These are phyloP conservation scores for Pteronotus mesoamericanus DNA, from an alignment of 2,797 vertebrate genomes.

Conservation along the genomic window DNA sequence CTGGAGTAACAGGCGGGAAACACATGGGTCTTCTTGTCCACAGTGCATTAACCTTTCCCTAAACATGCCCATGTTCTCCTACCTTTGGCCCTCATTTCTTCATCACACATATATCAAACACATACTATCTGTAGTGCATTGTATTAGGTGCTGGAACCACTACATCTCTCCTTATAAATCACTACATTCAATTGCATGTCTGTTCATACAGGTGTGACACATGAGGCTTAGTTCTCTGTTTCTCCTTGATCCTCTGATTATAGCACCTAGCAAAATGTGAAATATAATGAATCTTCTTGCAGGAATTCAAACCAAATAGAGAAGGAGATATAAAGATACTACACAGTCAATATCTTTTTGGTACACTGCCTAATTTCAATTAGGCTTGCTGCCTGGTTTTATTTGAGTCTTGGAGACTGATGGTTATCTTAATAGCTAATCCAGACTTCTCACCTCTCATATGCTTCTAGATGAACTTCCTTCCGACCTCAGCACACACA, in stretches of 20 bases:
- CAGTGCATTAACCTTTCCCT: not conserved
- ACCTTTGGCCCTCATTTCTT: not conserved
- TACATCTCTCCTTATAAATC: not conserved
- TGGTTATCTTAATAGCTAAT: conserved; percentile 56
- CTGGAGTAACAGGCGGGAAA: not conserved
- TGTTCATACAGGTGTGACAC: not conserved
- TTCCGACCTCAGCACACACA: not conserved
- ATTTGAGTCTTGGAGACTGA: conserved; percentile 45
- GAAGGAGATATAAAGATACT: not conserved
- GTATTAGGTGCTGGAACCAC: not conserved
- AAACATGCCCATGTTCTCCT: not conserved
- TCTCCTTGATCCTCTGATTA: not conserved
- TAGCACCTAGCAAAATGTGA: not conserved
- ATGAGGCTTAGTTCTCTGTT: not conserved
- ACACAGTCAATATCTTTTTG: conserved; percentile 32
- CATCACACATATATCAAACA: not conserved
- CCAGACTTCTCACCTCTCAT: conserved; percentile 24
- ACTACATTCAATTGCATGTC: not conserved
- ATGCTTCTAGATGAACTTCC: conserved; percentile 24
- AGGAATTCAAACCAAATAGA: conserved; percentile 13
- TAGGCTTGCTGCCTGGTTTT: conserved; percentile 44
- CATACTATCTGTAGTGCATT: not conserved
- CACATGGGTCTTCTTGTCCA: not conserved
- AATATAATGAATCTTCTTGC: conserved; percentile 16
- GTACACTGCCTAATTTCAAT: conserved; percentile 33